A percentile compares a stretch with the other conserved stretches of the same genome.
These are phyloP conservation scores for Coleophora deauratella DNA, from an alignment of 2,888 invertebrate species.

Conservation along the genomic window DNA sequence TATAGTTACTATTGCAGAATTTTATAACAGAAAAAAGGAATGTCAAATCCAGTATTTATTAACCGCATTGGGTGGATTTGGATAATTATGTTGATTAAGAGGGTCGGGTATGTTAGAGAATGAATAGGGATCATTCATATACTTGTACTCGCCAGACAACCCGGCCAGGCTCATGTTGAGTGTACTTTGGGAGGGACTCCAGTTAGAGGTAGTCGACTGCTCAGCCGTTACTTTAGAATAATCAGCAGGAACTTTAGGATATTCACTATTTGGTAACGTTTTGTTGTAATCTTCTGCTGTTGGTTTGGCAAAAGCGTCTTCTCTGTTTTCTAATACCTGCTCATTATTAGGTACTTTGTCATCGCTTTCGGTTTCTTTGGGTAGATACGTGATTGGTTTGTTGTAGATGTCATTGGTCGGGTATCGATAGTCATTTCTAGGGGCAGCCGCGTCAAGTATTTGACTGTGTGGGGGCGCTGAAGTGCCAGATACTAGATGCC, in stretches of 20 bases:
- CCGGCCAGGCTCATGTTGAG: conserved; percentile 66
- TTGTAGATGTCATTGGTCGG: conserved; percentile 53
- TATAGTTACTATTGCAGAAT: conserved; percentile 2
- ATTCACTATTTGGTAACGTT: conserved; percentile 65
- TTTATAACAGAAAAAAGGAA: background rate
- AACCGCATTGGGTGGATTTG: conserved; percentile 53
- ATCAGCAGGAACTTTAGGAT: conserved; percentile 72
- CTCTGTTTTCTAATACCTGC: conserved; percentile 57
- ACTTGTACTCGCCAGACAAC: conserved; percentile 63
- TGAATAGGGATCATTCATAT: conserved; percentile 67
- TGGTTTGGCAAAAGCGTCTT: conserved; percentile 53
- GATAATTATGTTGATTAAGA: conserved; percentile 59
- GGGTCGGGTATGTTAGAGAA: conserved; percentile 63
- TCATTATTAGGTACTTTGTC: conserved; percentile 56
- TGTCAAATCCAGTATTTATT: conserved; percentile 72
- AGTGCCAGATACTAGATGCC: conserved; percentile 64
- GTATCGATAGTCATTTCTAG: conserved; percentile 68
- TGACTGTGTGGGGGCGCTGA: conserved; percentile 66
- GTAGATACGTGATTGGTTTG: conserved; percentile 59
- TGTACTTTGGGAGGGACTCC: conserved; percentile 66
- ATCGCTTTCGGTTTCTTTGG: conserved; percentile 56
- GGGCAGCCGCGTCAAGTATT: conserved; percentile 60
- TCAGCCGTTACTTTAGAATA: conserved; percentile 67
- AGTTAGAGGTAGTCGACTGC: conserved; percentile 67
- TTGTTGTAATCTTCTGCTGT: conserved; percentile 53